Base-by-base conservation (phyloP, 2,113 vertebrate genomes). In the Passer domesticus region DNA sequence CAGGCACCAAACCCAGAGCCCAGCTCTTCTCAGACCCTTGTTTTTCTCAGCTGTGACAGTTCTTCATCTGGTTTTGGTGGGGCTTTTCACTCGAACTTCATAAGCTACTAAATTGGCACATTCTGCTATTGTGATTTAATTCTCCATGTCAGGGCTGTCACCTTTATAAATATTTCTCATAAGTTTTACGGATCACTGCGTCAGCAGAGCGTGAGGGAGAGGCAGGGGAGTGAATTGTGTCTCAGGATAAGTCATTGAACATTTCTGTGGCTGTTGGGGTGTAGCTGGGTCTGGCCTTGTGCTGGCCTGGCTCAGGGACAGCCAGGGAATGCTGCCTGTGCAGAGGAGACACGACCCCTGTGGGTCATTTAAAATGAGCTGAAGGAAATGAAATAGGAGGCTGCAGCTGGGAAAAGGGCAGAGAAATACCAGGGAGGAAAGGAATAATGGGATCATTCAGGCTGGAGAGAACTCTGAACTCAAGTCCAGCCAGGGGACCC, bases 131-230 rank as follows among this genome's bases (percentile, higher is more conserved):
- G 73, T 95, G 92, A 96, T 94, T 96, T 94, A 94, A 96, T 94
- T 87, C 83, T 33, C 69, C 46, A 1, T 60, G 91, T 96, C 95
- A 94, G 53, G 81, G 53, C 87, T 96, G 91, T 85, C 94, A 94
- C 94, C 94, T 96, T 94, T 91, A 73, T 33, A 95, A 97, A 92
- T 90, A 96, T 85, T 96, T 79, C 87, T 90, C 55, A 5, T 35
- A 43, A 87, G 74, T 94, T 92, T 95, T 90, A 91, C 11, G 93
- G 95, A 91, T 95, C 91, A 83, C 81, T 16, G 75, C 50, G 3
- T 44, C 91, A 52, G 84, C 64, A 85, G 67, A 25, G 67, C 85
- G 62, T 28, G 6, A 13, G 59, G 70, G 62, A 85, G 77, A 18
- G 12, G 67, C 13, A 20, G 67, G 52, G 83, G 49, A 91, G 31